phyloP scores from a whole-genome alignment of 2,797 vertebrate genomes.

The Coreius guichenoti region DNA sequence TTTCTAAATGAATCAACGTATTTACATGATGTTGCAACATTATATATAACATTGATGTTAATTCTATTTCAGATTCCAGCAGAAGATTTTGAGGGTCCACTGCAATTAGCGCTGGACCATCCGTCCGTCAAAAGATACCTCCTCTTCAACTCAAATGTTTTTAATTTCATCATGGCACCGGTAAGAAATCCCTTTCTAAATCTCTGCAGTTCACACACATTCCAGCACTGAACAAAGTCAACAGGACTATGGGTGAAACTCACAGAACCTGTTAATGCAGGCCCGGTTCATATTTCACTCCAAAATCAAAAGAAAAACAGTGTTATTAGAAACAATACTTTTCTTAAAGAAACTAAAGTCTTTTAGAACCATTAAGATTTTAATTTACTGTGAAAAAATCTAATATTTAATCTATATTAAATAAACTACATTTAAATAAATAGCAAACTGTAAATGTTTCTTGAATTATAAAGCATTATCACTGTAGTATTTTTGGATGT shows the following conservation, averaged over 20 bases:
- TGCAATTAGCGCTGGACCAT: slow-evolving; percentile 72
- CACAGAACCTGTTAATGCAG: neutral
- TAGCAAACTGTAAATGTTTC: neutral
- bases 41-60: no score
- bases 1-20: neutral
- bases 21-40: no score
- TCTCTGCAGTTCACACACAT: neutral
- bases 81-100: slow-evolving; percentile 73
- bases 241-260: neutral
- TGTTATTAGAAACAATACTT: neutral
- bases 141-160: slow-evolving; percentile 80
- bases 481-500: neutral
- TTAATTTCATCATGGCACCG: slow-evolving; percentile 78
- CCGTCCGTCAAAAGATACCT: slow-evolving; percentile 79
- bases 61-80: slow-evolving; percentile 71
- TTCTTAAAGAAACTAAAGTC: neutral
- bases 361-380: neutral
- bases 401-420: neutral
- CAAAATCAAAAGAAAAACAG: neutral
- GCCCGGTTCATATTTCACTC: neutral
- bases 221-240: neutral
- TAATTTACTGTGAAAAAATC: neutral
- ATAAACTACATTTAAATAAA: neutral
- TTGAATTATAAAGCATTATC: neutral
- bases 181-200: slow-evolving; percentile 64